Evolutionary conservation across 2,888 invertebrate genomes (phyloP), one percentile per base, ranked within the genome.

Genomic region (Macaria liturata): DNA sequence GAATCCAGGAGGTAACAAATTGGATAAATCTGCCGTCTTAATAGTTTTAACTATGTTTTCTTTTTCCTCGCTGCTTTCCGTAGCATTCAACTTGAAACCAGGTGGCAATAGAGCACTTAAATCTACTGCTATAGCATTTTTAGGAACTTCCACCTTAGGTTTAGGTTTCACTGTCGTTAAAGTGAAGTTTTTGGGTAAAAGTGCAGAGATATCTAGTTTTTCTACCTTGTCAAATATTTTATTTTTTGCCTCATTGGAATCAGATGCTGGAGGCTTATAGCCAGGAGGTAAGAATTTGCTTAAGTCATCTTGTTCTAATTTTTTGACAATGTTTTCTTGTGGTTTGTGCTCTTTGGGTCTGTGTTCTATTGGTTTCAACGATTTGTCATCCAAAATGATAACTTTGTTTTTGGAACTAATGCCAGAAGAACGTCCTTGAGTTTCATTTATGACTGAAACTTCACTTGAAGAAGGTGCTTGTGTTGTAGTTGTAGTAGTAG

Each of bases 231-330:
- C 82, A 47, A 86, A 66, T 58, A 81, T 74, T 49, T 71, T 75
- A 52, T 69, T 62, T 69, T 86, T 91, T 3, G 80, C 75, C 32
- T 77, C 75, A 65, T 82, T 87, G 0, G 64, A 64, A 57, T 79
- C 71, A 6, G 78, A 55, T 3, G 66, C 89, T 40, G 86, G 78
- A 7, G 86, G 74, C 68, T 95, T 95, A 70, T 93, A 96, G 3
- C 94, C 95, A 6, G 94, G 93, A n/a, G 95, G 95, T 62, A 95
- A 82, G 49, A 95, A 89, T 65, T 94, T 93, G 69, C 88, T 93
- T 0, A 94, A 70, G 66, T 94, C 94, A 66, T 94, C 93, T 46
- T 90, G 85, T 69, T 93, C 90, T 7, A 92, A 80, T 76, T 93
- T 88, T 68, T 85, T 83, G 47, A 89, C 75, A 32, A 89, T 49